Evolutionary conservation across 2,888 invertebrate species (phyloP), one percentile per base, ranked within the genome.

Genomic region (Drosophila atripex): DNA sequence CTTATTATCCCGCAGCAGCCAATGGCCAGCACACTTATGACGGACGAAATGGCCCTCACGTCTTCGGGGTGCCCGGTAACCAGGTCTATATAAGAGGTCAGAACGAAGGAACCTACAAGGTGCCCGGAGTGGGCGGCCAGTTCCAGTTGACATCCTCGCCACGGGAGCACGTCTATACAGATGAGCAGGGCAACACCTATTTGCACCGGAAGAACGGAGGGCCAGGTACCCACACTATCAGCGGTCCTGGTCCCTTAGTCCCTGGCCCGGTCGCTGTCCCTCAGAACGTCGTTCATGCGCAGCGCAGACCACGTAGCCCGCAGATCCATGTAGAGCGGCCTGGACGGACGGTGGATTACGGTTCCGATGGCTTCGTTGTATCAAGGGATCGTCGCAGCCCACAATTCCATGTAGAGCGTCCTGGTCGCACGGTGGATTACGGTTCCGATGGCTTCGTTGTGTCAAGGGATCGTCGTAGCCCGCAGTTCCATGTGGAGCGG

Each of bases 81-180:
- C 78, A 82, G 49, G 76, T 85, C 3, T 82, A 82, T 3, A 72
- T 82, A 39, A 79, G 82, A 1, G 76, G 77, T 6, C 73, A 76
- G 2, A 79, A 85, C 25, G 74, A 77, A 16, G 80, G 85, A 0
- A 0, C 53, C 3, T 85, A 82, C 41, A 53, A 53, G 18, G 85
- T 82, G 23, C 72, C 83, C 5, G 85, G 82, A 0, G 79, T 82
- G 0, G 8, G 7, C 0, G 82, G 82, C 3, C 63, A 69, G 6
- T 82, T 82, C 45, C 64, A 77, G 35, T 55, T 79, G 23, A 3
- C 57, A 0, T 38, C 71, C 0, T 12, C 12, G 5, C 46, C 51
- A 0, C 59, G 75, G 8, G 18, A 63, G 28, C 76, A 79, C 46
- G 63, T 60, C 14, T 82, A 66, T 23, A 71, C 49, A 0, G 77